phyloP scores from a whole-genome alignment of 1,140 invertebrate species.

The Ostrea edulis region DNA sequence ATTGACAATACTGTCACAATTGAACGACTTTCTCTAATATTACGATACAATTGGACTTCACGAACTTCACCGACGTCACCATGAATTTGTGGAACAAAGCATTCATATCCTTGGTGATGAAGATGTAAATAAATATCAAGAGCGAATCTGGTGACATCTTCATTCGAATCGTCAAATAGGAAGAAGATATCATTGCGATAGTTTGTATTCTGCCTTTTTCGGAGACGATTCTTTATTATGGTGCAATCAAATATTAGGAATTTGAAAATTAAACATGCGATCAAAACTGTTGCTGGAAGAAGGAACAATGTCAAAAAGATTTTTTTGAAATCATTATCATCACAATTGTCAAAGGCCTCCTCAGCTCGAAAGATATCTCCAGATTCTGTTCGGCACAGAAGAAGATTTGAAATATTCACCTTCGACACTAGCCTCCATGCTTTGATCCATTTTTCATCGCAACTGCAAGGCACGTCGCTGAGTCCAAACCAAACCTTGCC shows the following conservation, averaged over 20 bases:
- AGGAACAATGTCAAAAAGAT: background rate
- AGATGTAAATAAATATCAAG: background rate
- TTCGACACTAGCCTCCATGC: background rate
- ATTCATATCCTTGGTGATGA: background rate
- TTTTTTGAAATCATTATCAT: background rate
- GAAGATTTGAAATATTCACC: background rate
- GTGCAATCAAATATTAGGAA: background rate
- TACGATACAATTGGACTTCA: background rate
- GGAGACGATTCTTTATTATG: background rate
- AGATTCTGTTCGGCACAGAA: background rate
- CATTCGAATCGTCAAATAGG: background rate
- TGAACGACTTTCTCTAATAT: background rate
- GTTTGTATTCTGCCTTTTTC: background rate
- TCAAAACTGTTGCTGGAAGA: background rate
- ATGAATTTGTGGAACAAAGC: constrained; percentile 1
- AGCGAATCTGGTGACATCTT: background rate
- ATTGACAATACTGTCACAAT: background rate
- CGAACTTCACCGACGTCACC: background rate
- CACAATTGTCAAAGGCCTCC: background rate
- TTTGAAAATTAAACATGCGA: background rate
- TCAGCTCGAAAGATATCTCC: background rate
- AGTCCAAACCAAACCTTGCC: background rate
- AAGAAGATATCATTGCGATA: background rate
- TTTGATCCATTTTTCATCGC: background rate
- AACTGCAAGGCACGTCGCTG: background rate